Evolutionary conservation across 2,888 invertebrate species (phyloP).

Genomic region (Drosophila nigricruria): DNA sequence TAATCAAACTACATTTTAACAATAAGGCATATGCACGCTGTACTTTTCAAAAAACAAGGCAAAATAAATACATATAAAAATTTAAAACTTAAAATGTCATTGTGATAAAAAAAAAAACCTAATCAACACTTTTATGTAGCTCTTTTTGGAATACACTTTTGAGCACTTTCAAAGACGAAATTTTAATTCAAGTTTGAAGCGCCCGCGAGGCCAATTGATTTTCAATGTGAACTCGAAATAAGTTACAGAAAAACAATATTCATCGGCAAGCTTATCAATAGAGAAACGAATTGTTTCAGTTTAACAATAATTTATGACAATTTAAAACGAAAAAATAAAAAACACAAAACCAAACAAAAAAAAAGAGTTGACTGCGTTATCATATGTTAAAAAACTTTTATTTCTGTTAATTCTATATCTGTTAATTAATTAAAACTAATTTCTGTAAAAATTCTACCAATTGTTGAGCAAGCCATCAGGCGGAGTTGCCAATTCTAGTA

Average conservation of each 20-base stretch:
- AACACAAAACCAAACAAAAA: conserved; percentile 34
- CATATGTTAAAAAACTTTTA: conserved; percentile 48
- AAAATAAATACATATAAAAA: conserved; percentile 44
- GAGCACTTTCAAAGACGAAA: conserved; percentile 63
- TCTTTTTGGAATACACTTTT: conserved; percentile 67
- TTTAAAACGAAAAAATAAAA: conserved; percentile 55
- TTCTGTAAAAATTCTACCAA: conserved; percentile 66
- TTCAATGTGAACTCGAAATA: conserved; percentile 60
- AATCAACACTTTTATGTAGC: conserved; percentile 72
- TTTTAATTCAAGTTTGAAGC: conserved; percentile 50
- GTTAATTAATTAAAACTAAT: conserved; percentile 56
- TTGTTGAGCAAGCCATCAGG: conserved; percentile 44
- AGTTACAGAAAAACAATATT: conserved; percentile 58
- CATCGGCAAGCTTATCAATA: conserved; percentile 57
- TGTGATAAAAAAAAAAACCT: conserved; percentile 74
- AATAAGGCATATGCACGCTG: conserved; percentile 75
- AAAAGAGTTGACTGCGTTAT: conserved; percentile 8
- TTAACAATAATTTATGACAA: conserved; percentile 64
- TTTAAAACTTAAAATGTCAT: conserved; percentile 66
- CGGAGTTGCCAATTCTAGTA: conserved; percentile 24
- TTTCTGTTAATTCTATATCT: conserved; percentile 43
- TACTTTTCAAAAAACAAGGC: conserved; percentile 72
- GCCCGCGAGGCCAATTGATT: conserved; percentile 48
- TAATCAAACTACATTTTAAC: conserved; percentile 56
- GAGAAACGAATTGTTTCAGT: conserved; percentile 63